Evolutionary conservation across 2,797 vertebrate genomes (phyloP).

Genomic region (Hippopotamyrus pictus): DNA sequence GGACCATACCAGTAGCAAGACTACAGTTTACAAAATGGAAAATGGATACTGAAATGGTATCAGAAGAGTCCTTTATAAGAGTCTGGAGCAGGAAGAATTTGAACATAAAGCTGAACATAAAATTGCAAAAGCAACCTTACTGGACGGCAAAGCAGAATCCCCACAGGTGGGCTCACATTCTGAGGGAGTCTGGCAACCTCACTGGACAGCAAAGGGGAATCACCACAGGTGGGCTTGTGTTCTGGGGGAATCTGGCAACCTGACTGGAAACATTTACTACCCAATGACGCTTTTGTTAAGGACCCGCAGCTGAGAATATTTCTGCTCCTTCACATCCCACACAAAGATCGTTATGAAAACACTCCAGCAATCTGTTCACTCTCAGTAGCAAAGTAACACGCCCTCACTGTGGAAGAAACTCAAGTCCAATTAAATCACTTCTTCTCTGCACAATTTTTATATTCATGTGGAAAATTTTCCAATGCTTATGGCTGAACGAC

Average conservation of each 20-base stretch:
- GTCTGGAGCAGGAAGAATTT: background rate
- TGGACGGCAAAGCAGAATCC: constrained; percentile 47
- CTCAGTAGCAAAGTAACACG: background rate
- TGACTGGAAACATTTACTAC: constrained; percentile 56
- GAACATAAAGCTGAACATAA: background rate
- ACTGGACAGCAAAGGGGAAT: constrained; percentile 48
- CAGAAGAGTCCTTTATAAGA: background rate
- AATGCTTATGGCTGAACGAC: background rate
- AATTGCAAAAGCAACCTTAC: constrained; percentile 20
- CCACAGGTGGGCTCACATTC: constrained; percentile 45
- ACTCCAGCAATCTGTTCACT: background rate
- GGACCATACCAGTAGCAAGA: background rate
- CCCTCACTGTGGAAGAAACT: background rate
- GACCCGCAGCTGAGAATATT: constrained; percentile 40
- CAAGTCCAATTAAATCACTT: background rate
- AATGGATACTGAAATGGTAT: background rate
- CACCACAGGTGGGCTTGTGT: constrained; percentile 48
- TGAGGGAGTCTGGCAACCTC: constrained; percentile 47
- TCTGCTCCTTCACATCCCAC: background rate
- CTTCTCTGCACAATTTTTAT: background rate
- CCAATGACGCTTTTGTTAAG: constrained; percentile 64
- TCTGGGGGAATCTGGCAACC: constrained; percentile 47
- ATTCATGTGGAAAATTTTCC: background rate
- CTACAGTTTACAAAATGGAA: background rate
- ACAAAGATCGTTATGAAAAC: background rate